Conservation (phyloP, 2,113 vertebrate species). For the Cnemophilus loriae region DNA sequence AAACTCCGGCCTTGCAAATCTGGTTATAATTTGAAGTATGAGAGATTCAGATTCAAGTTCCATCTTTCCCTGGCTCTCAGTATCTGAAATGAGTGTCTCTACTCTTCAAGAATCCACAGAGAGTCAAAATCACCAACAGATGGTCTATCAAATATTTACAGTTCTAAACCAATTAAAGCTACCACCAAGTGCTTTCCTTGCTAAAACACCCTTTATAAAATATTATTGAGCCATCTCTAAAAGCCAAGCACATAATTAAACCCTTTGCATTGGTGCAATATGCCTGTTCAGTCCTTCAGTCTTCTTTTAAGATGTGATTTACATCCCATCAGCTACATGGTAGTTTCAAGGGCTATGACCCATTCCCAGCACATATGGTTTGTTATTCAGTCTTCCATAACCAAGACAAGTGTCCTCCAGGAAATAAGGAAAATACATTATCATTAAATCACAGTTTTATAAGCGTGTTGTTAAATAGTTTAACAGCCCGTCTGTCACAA, state of each 20-base stretch:
- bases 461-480: conserved; percentile 21
- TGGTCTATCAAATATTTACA: conserved; percentile 5
- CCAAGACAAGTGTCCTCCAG: background rate
- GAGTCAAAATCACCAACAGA: background rate
- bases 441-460: conserved; percentile 26
- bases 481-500: background rate
- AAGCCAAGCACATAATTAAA: background rate
- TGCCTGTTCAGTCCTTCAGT: background rate
- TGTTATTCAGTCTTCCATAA: background rate
- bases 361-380: background rate
- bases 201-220: background rate
- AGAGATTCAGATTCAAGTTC: background rate
- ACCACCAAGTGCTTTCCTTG: background rate
- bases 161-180: background rate
- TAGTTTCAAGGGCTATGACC: background rate
- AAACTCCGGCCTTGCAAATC: background rate
- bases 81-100: background rate
- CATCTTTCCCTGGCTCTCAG: background rate
- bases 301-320: background rate
- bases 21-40: background rate
- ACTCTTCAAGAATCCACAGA: background rate
- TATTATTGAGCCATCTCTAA: background rate
- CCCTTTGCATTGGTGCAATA: background rate
- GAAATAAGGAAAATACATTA: background rate
- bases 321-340: background rate